Evolutionary conservation across 1,140 invertebrate genomes (phyloP).

Genomic region (Manduca sexta): DNA sequence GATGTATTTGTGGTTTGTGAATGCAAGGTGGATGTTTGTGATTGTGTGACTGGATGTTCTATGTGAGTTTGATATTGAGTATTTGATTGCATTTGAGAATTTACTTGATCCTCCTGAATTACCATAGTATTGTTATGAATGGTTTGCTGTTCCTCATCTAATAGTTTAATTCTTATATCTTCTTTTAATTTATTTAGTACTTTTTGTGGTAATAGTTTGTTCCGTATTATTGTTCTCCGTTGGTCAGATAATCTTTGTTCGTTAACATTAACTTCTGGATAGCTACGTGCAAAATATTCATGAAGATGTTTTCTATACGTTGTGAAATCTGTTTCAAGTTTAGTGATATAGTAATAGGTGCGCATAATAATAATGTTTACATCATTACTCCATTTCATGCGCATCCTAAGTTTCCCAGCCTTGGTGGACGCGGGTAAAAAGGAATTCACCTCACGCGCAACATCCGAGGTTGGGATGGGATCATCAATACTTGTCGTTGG

Average conservation of each 20-base stretch:
- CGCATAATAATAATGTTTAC: constrained; percentile 28
- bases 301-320: constrained; percentile 14
- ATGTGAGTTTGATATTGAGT: no score
- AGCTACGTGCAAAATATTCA: constrained; percentile 6
- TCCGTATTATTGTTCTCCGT: constrained; percentile 9
- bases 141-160: no score
- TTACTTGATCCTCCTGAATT: no score
- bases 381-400: constrained; percentile 22
- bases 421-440: no score
- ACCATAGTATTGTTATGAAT: no score
- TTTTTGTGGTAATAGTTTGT: constrained; percentile 12
- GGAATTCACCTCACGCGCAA: not conserved
- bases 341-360: constrained; percentile 22
- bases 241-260: constrained; percentile 11
- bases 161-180: constrained; percentile 6
- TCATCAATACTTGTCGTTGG: no score
- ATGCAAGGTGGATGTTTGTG: no score
- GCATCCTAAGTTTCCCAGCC: no score
- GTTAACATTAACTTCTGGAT: constrained; percentile 9
- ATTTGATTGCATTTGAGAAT: no score
- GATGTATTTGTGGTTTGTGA: no score
- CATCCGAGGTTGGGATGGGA: not conserved
- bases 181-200: constrained; percentile 9
- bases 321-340: constrained; percentile 25
- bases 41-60: no score